Conservation (phyloP, 2,797 vertebrate species). For the Margarornis squamiger region DNA sequence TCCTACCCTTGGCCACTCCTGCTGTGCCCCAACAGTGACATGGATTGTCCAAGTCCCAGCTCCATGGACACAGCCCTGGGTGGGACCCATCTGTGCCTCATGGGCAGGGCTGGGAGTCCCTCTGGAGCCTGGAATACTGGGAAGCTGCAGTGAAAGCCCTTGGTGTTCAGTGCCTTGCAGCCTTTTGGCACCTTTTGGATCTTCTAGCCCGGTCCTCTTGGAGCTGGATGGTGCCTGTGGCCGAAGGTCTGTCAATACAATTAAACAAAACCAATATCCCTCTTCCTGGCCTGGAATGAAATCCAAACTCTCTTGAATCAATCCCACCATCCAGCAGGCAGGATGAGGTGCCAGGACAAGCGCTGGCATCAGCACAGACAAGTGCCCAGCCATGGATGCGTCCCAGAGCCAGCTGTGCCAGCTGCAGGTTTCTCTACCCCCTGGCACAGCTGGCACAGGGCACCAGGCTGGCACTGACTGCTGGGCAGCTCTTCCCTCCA, state of each 20-base stretch:
- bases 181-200: neutral
- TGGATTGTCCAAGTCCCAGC: neutral
- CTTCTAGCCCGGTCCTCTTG: neutral
- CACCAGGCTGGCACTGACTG: neutral
- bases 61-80: neutral
- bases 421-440: neutral
- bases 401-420: neutral
- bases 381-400: neutral
- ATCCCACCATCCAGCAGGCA: neutral
- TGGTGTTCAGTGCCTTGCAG: rapidly evolving
- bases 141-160: too few relatives aligned
- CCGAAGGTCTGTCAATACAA: neutral
- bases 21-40: neutral
- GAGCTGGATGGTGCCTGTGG: neutral
- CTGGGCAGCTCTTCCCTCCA: neutral
- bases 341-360: neutral
- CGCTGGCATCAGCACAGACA: neutral
- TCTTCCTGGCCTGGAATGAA: neutral
- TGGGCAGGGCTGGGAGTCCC: neutral
- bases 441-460: neutral
- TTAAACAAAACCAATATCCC: neutral
- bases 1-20: neutral
- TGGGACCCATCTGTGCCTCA: neutral
- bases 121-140: neutral
- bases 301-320: neutral